These are phyloP conservation scores for Apis laboriosa DNA, from an alignment of 1,140 invertebrate species.

Conservation along the genomic window DNA sequence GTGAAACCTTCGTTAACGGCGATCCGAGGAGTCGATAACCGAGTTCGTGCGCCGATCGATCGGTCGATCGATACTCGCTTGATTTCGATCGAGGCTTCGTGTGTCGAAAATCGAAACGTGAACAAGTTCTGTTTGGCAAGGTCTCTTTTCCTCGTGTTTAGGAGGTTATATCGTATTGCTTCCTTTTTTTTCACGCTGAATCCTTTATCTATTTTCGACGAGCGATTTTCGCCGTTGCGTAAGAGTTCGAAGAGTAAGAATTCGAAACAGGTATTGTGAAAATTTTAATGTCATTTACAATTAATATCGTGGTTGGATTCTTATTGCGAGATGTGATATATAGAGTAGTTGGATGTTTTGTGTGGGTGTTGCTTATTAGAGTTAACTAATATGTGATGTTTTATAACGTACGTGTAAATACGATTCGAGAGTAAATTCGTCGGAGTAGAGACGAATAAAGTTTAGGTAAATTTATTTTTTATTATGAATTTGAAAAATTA, in stretches of 20 bases:
- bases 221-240: no score
- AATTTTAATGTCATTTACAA: neutral
- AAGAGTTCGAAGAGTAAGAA: neutral
- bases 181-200: no score
- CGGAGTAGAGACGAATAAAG: neutral
- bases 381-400: neutral
- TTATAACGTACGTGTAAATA: no score
- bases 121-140: neutral
- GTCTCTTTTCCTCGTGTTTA: neutral
- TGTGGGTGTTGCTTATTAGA: conserved; percentile 11
- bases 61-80: conserved; percentile 26
- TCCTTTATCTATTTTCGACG: neutral
- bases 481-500: no score
- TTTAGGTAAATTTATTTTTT: neutral
- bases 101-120: conserved; percentile 34
- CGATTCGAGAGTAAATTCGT: neutral
- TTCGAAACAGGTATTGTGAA: neutral
- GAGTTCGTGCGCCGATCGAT: conserved; percentile 48
- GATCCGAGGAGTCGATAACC: conserved; percentile 46
- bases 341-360: neutral
- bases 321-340: neutral
- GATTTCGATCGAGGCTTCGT: conserved; percentile 45
- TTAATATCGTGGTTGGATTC: neutral
- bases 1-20: conserved; percentile 65
- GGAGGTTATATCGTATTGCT: neutral